These are phyloP conservation scores for Odobenus rosmarus DNA, from an alignment of 2,113 vertebrate genomes.

Conservation along the genomic window DNA sequence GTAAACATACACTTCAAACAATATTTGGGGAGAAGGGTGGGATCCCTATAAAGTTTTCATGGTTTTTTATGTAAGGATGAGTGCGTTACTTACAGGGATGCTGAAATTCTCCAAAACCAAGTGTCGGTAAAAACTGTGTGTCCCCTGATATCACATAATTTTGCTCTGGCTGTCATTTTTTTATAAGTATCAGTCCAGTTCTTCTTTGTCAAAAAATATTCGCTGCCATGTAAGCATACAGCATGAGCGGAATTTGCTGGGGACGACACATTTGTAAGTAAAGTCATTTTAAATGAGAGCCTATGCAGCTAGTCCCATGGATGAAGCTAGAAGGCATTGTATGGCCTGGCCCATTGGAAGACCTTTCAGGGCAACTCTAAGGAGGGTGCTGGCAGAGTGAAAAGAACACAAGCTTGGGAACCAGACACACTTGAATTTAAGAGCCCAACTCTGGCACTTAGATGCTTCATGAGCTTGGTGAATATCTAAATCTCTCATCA, in stretches of 20 bases:
- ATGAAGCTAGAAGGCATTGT: background rate
- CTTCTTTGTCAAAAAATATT: background rate
- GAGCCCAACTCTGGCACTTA: background rate
- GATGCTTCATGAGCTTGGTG: background rate
- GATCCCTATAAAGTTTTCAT: background rate
- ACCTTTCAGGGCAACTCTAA: background rate
- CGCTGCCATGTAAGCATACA: background rate
- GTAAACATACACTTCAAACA: conserved; percentile 50
- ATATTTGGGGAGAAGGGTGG: background rate
- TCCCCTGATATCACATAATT: background rate
- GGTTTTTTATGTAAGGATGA: background rate
- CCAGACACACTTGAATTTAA: background rate
- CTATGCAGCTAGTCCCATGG: background rate
- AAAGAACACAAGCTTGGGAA: background rate
- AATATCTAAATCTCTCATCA: background rate
- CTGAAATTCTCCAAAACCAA: conserved; percentile 20
- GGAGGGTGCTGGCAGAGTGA: background rate
- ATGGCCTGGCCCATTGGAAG: background rate
- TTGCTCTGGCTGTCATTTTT: background rate
- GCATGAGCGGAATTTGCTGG: background rate
- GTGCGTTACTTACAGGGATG: background rate
- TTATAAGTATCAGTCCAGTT: background rate
- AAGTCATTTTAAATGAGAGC: conserved; percentile 20
- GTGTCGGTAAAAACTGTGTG: background rate
- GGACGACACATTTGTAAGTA: background rate